Evolutionary conservation across 2,888 invertebrate genomes (phyloP).

Genomic region (Ligdia adustata): DNA sequence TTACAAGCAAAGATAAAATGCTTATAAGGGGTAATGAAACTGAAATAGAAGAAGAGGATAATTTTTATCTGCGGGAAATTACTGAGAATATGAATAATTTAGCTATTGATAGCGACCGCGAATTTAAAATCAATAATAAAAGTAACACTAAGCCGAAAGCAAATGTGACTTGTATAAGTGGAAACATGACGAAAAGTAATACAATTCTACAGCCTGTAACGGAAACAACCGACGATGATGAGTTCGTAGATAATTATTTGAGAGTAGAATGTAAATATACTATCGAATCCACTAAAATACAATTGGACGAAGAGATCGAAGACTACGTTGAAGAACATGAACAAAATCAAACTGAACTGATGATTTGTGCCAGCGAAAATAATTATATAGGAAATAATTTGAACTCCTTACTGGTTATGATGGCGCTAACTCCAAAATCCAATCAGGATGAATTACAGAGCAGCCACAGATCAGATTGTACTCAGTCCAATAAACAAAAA

Average conservation of each 20-base stretch:
- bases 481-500: constrained; percentile 27
- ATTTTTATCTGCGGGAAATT: constrained; percentile 45
- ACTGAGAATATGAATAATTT: constrained; percentile 49
- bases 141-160: constrained; percentile 27
- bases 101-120: constrained; percentile 51
- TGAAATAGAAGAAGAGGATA: constrained; percentile 43
- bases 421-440: constrained; percentile 58
- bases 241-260: constrained; percentile 28
- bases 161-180: constrained; percentile 30
- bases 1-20: constrained; percentile 34
- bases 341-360: constrained; percentile 12
- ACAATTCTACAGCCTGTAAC: background rate
- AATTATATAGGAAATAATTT: constrained; percentile 48
- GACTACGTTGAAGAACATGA: constrained; percentile 19
- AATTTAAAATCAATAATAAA: constrained; percentile 57
- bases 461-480: constrained; percentile 16
- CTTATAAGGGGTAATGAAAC: constrained; percentile 41
- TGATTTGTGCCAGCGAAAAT: constrained; percentile 9
- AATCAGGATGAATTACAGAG: constrained; percentile 35
- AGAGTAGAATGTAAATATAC: constrained; percentile 43
- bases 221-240: constrained; percentile 30
- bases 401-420: constrained; percentile 66
- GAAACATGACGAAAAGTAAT: constrained; percentile 28
- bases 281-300: constrained; percentile 23
- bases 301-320: constrained; percentile 21